phyloP scores from a whole-genome alignment of 1,140 invertebrate species.

The Drosophila yakuba region DNA sequence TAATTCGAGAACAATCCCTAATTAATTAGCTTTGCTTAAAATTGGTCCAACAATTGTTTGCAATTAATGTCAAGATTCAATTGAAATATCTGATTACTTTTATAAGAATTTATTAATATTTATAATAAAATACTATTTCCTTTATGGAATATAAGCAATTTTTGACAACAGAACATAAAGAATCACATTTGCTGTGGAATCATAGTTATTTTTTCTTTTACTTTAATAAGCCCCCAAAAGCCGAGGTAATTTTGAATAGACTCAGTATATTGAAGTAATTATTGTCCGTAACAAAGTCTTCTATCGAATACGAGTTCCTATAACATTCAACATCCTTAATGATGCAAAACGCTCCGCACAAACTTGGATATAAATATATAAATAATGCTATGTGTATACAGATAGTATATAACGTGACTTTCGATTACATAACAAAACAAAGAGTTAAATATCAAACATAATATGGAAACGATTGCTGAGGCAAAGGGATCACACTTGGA shows the following conservation, averaged over 20 bases:
- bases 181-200: constrained; percentile 10
- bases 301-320: constrained; percentile 3
- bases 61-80: not conserved
- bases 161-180: not conserved
- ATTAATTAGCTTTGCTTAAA: not conserved
- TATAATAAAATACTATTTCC: not conserved
- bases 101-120: not conserved
- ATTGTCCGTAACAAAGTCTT: constrained; percentile 17
- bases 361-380: constrained; percentile 32
- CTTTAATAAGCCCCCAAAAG: constrained; percentile 2
- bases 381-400: constrained; percentile 24
- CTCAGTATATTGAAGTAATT: constrained; percentile 3
- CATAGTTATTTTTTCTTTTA: not conserved
- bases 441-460: constrained; percentile 59
- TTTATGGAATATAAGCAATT: not conserved
- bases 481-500: constrained; percentile 69
- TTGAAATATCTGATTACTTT: not conserved
- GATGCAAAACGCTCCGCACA: constrained; percentile 17
- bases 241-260: constrained; percentile 2
- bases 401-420: constrained; percentile 31
- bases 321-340: not conserved
- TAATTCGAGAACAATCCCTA: not conserved
- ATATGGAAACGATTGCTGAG: constrained; percentile 50
- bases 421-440: constrained; percentile 54
- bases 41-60: constrained; percentile 5